A percentile compares a stretch with the other conserved stretches of the same genome.
Conservation (phyloP, 2,113 vertebrate species). For the Coregonus clupeaformis region DNA sequence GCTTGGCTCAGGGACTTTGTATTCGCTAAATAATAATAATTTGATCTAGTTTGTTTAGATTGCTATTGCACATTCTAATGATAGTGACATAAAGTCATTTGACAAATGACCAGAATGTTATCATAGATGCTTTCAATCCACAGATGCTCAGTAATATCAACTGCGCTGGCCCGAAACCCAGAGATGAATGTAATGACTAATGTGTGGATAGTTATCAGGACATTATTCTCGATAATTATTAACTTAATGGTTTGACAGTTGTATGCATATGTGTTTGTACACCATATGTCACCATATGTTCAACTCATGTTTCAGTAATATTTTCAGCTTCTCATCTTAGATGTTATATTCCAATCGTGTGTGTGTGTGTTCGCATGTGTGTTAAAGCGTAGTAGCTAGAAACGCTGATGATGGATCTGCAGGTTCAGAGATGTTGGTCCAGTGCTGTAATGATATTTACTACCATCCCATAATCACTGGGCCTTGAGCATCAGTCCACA, state of each 20-base stretch:
- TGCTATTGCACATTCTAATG: background rate
- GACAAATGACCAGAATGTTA: background rate
- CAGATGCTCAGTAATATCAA: too few relatives aligned
- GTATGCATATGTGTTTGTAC: background rate
- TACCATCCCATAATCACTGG: slow-evolving; percentile 3
- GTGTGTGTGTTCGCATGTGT: slow-evolving; percentile 10
- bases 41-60: background rate
- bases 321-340: background rate
- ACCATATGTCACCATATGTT: background rate
- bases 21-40: background rate
- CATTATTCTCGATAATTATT: background rate
- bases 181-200: background rate
- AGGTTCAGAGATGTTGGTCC: slow-evolving; percentile 7
- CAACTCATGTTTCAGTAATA: background rate
- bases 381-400: slow-evolving; percentile 2
- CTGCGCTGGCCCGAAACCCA: background rate
- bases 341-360: background rate
- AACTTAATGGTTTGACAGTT: background rate
- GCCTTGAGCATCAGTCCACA: slow-evolving; percentile 15
- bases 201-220: background rate
- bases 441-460: slow-evolving; percentile 32
- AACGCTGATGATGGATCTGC: slow-evolving; percentile 18
- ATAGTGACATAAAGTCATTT: background rate
- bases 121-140: background rate
- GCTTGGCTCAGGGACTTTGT: too few relatives aligned